Percentiles rank a stretch among this genome's conserved stretches.
Evolutionary conservation across 2,113 vertebrate species (phyloP).

Genomic region (Halcyon senegalensis): DNA sequence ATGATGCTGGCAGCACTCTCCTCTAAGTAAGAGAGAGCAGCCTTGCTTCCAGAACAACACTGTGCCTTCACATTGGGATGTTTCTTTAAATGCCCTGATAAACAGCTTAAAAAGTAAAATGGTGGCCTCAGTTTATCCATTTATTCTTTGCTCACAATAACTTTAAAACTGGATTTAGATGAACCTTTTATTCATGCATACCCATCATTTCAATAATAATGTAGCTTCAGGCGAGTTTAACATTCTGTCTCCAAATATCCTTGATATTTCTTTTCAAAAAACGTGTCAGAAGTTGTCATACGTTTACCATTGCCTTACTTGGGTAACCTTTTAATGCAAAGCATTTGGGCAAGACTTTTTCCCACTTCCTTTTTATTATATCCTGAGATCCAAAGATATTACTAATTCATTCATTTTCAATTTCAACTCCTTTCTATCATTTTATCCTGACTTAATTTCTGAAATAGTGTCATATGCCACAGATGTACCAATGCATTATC

Average conservation of each 20-base stretch:
- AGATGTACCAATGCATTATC: accelerated
- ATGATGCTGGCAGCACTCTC: not conserved
- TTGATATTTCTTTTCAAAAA: not conserved
- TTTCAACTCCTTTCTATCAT: not conserved
- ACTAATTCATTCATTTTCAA: not conserved
- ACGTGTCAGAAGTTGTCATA: not conserved
- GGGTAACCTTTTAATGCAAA: not conserved
- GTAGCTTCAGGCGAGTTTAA: not conserved
- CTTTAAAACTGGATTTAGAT: not conserved
- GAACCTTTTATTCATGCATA: not conserved
- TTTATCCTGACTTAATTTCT: not conserved
- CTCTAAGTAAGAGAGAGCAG: not conserved
- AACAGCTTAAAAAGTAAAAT: not conserved
- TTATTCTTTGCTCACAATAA: not conserved
- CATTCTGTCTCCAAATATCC: not conserved
- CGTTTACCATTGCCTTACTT: not conserved
- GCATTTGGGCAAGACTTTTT: not conserved
- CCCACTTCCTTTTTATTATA: not conserved
- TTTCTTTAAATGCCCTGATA: not conserved
- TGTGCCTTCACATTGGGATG: not conserved
- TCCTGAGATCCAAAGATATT: not conserved
- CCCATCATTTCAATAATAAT: not conserved
- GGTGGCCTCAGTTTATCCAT: not conserved
- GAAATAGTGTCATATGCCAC: not conserved
- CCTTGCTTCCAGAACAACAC: not conserved